phyloP scores from a whole-genome alignment of 2,113 vertebrate genomes.

The Pelusios castaneus region DNA sequence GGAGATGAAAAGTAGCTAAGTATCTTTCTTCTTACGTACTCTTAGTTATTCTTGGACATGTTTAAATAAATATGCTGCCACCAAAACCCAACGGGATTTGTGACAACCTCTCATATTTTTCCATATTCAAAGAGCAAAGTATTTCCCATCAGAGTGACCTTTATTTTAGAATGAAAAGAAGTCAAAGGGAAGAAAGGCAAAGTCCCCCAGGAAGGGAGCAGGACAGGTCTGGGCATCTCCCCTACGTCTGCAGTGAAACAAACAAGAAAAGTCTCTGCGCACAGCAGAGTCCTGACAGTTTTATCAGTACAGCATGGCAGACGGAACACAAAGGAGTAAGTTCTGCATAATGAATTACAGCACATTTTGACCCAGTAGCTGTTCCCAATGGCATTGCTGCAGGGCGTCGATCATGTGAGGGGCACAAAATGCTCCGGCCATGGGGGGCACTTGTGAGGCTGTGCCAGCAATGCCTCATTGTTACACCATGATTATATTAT shows the following conservation, averaged over 20 bases:
- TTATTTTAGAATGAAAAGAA: neutral
- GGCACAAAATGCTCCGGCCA: neutral
- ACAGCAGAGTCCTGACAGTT: rapidly evolving
- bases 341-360: neutral
- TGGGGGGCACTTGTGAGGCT: neutral
- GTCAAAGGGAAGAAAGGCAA: neutral
- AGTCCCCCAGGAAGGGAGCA: neutral
- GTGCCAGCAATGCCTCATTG: neutral
- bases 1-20: constrained; percentile 58
- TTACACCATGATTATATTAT: neutral
- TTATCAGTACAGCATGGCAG: neutral
- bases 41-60: constrained; percentile 60
- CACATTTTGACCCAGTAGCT: neutral
- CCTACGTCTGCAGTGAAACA: neutral
- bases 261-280: neutral
- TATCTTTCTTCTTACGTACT: constrained; percentile 45
- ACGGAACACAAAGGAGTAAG: neutral
- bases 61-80: constrained; percentile 54
- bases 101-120: neutral
- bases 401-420: neutral
- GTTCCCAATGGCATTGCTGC: neutral
- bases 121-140: constrained; percentile 11
- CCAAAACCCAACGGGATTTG: constrained; percentile 18
- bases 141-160: neutral
- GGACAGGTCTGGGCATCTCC: neutral